Percentiles rank a stretch among this genome's conserved stretches.
Evolutionary conservation across 2,888 invertebrate genomes (phyloP).

Genomic region (Acanthosepion lycidas): DNA sequence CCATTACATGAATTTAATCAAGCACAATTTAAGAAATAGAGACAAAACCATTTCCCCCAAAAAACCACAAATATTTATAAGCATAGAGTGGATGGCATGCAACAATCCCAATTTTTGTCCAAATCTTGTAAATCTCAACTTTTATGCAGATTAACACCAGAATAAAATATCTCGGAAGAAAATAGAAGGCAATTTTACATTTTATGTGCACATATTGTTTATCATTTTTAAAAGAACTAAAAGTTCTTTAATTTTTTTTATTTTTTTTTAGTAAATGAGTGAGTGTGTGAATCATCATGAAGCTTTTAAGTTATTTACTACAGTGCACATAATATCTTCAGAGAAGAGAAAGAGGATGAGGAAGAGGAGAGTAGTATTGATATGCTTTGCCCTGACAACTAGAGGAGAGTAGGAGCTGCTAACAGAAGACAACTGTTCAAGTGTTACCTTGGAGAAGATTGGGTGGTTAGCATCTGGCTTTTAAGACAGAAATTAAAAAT

Average conservation of each 20-base stretch:
- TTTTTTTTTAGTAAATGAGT: background rate
- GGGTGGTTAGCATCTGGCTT: background rate
- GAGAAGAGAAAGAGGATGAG: background rate
- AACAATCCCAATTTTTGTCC: background rate
- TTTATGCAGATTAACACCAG: slow-evolving; percentile 1
- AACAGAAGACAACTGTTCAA: background rate
- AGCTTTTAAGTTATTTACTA: background rate
- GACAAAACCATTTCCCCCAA: background rate
- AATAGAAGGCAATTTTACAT: background rate
- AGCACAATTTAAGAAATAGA: background rate
- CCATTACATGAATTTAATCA: background rate
- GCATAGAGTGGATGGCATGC: background rate
- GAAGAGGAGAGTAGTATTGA: background rate
- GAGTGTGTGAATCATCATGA: background rate
- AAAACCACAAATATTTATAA: no score
- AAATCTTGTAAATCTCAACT: background rate
- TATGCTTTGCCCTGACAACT: background rate
- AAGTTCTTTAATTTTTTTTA: background rate
- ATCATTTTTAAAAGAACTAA: background rate
- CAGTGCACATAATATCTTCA: background rate
- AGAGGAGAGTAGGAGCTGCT: background rate
- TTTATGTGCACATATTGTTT: background rate
- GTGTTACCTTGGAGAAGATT: background rate
- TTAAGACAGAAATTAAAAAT: background rate
- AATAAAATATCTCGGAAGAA: background rate